Base-by-base conservation (phyloP, 2,113 vertebrate genomes). In the Salvelinus alpinus region DNA sequence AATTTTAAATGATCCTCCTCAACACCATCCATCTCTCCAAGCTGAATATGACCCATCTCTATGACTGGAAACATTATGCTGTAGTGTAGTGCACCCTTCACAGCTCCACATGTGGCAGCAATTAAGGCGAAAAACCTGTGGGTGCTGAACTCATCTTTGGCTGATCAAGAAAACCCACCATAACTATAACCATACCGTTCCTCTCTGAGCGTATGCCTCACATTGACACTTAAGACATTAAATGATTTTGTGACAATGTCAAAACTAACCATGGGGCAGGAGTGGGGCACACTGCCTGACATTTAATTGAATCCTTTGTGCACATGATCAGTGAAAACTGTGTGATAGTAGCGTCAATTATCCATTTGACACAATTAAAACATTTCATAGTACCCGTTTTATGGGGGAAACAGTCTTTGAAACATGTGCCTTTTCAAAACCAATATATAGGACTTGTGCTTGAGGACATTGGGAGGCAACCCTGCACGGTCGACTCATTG, bases 281-380 rank as follows among this genome's bases (percentile, higher is more conserved):
- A 44, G 16, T 8, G 27, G 54, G 47, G n/a, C 27, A 48, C 67
- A 14, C 7, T 7, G 47, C 22, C 73, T 12, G 60, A 64, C 72
- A 54, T 74, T 74, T 67, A 83, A 9, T 71, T 70, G 82, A 85
- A 78, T 64, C 71, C 84, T 88, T 88, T 85, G 76, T 84, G 5
- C 90, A 90, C 82, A 87, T 90, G 87, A 89, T 70, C 51, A 4
- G 9, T 16, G 29, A 64, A 71, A 75, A 34, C 69, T 60, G 11
- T 25, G 44, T 20, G 48, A 75, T 70, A 48, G 80, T 2, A 13
- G 4, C 8, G 65, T 59, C 51, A 44, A 44, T 44, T 44, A 44
- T 44, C 38, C 38, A 44, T 44, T 44, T 77, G 64, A 54, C 60
- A 79, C 73, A 31, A 82, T 22, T 20, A 34, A 51, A 84, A 27